A percentile compares a stretch with the other conserved stretches of the same genome.
Evolutionary conservation across 2,113 vertebrate species (phyloP).

Genomic region (Coptodon bakossiorum): DNA sequence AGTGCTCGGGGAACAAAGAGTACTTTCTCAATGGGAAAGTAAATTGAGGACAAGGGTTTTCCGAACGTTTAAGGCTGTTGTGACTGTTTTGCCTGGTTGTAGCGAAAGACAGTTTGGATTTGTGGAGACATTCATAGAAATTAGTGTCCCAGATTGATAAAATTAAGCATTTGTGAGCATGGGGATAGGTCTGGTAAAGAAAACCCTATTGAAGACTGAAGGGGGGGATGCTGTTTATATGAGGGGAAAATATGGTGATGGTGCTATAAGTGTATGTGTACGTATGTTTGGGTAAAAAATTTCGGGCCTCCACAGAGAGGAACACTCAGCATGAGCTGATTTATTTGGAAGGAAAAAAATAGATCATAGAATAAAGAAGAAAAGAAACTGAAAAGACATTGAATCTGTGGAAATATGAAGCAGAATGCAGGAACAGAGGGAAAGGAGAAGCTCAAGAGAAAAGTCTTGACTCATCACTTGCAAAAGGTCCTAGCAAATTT

Average conservation of each 20-base stretch:
- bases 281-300: neutral
- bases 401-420: neutral
- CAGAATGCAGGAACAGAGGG: neutral
- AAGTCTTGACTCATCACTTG: neutral
- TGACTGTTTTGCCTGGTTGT: neutral
- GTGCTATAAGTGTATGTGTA: neutral
- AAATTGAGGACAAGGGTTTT: neutral
- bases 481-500: neutral
- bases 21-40: neutral
- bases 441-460: neutral
- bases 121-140: neutral
- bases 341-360: neutral
- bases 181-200: neutral
- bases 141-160: neutral
- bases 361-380: neutral
- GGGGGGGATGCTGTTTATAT: neutral
- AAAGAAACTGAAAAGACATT: neutral
- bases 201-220: neutral
- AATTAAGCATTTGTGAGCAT: neutral
- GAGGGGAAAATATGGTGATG: neutral
- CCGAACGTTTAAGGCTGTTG: neutral
- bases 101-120: neutral
- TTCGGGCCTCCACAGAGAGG: rapidly evolving
- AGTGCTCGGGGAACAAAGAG: neutral
- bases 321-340: neutral